These are phyloP conservation scores for Patagioenas fasciata DNA, from an alignment of 2,113 vertebrate species.

Conservation along the genomic window DNA sequence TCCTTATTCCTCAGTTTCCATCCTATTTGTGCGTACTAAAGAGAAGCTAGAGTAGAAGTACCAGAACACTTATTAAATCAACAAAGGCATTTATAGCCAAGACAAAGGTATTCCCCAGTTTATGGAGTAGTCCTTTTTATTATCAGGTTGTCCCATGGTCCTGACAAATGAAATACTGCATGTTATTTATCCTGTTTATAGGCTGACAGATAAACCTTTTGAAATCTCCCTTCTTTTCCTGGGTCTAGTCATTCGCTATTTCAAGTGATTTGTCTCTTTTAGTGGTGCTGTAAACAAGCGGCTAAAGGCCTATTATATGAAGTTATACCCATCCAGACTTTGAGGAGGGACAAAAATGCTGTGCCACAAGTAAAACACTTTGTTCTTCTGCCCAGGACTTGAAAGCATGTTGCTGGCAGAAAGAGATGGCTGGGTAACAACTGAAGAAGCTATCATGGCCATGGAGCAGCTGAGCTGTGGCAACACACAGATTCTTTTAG, in stretches of 20 bases:
- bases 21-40: background rate
- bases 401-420: background rate
- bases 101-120: conserved; percentile 44
- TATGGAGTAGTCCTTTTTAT: conserved; percentile 48
- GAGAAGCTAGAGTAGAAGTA: background rate
- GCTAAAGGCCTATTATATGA: conserved; percentile 25
- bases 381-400: background rate
- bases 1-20: background rate
- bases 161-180: conserved; percentile 51
- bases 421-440: background rate
- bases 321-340: background rate
- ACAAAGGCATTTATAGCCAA: conserved; percentile 14
- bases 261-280: conserved; percentile 50
- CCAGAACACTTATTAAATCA: conserved; percentile 46
- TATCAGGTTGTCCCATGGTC: conserved; percentile 16
- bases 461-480: background rate
- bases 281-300: conserved; percentile 40
- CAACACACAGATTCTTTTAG: background rate
- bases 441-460: background rate
- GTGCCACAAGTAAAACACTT: background rate
- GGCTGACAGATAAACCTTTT: conserved; percentile 53
- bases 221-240: conserved; percentile 25
- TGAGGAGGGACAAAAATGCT: background rate
- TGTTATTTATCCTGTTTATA: conserved; percentile 57
- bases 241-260: background rate